Conservation (phyloP, 2,888 invertebrate species). For the Nesidiocoris tenuis region DNA sequence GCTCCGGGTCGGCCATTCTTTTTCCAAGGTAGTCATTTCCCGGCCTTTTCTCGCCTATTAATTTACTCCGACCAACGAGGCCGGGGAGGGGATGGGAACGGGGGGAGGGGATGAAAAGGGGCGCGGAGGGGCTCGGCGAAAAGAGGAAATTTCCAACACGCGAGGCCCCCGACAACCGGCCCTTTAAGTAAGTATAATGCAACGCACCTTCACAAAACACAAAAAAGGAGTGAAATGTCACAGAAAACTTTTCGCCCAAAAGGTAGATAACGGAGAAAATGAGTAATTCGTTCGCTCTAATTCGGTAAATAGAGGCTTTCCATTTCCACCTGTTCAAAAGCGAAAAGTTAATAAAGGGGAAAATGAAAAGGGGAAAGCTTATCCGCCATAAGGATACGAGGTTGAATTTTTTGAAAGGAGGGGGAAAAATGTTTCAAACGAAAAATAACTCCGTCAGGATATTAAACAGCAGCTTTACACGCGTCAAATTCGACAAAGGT, state of each 20-base stretch:
- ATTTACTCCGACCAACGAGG: neutral
- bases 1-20: neutral
- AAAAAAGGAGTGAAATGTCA: neutral
- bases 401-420: too few species aligned
- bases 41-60: neutral
- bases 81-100: neutral
- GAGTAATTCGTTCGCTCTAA: neutral
- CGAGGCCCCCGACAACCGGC: neutral
- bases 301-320: neutral
- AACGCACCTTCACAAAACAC: neutral
- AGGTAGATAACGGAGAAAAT: neutral
- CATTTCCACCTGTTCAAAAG: neutral
- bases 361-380: too few species aligned
- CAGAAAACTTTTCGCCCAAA: neutral
- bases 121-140: neutral
- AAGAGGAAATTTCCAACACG: neutral
- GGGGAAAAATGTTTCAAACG: too few species aligned
- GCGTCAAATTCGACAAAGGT: too few species aligned
- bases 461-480: too few species aligned
- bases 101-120: neutral
- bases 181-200: neutral
- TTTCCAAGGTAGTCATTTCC: conserved; percentile 2
- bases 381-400: too few species aligned
- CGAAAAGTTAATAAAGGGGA: neutral
- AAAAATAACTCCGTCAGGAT: too few species aligned